Percentiles rank a stretch among this genome's conserved stretches.
These are phyloP conservation scores for Drymodes brunneopygia DNA, from an alignment of 2,113 vertebrate species.

Conservation along the genomic window DNA sequence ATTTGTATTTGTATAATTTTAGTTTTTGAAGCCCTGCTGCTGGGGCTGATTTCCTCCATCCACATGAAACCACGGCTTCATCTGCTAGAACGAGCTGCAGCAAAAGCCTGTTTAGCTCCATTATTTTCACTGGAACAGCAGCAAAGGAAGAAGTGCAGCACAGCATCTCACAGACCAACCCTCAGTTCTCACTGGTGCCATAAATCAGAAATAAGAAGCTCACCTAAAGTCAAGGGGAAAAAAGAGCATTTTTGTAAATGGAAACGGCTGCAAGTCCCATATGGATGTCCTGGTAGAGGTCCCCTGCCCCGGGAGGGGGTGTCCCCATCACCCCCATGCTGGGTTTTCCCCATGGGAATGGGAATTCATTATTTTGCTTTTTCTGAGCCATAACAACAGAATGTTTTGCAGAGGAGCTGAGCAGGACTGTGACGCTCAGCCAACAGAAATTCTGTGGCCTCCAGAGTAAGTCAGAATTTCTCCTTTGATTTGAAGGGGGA, in stretches of 20 bases:
- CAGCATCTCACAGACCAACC: neutral
- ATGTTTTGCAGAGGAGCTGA: neutral
- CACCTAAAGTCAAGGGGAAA: neutral
- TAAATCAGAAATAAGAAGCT: neutral
- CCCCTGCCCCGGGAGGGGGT: neutral
- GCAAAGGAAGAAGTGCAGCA: neutral
- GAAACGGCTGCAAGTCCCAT: accelerated
- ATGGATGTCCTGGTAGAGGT: neutral
- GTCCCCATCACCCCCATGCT: neutral
- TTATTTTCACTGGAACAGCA: neutral
- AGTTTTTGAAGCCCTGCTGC: neutral
- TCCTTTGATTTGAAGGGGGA: neutral
- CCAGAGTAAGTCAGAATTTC: neutral
- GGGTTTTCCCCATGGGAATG: neutral
- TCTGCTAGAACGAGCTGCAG: neutral
- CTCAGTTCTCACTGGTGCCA: neutral
- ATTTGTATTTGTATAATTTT: neutral
- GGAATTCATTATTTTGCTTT: neutral
- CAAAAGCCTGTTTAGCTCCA: neutral
- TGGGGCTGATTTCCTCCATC: neutral
- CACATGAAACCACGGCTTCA: accelerated
- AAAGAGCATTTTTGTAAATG: neutral
- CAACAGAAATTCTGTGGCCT: accelerated
- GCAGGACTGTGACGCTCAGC: accelerated
- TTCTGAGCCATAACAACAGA: neutral